Conservation (phyloP, 2,113 vertebrate species). For the Gila orcuttii region DNA sequence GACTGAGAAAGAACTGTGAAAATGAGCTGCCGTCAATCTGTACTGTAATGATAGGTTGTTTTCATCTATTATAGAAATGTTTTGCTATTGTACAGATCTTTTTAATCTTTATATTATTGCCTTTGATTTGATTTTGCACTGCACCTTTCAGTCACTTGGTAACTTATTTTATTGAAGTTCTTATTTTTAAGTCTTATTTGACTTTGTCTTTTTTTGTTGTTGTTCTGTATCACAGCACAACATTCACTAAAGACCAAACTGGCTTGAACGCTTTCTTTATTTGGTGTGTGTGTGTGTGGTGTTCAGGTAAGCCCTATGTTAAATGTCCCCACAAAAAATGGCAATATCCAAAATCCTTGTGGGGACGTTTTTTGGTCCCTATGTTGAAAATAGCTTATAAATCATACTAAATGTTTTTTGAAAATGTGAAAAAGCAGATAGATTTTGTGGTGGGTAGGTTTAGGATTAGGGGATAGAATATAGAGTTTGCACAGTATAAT, state of each 20-base stretch:
- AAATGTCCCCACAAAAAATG: no score
- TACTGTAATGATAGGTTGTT: conserved; percentile 2
- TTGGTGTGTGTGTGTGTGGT: background rate
- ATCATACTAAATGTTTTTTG: no score
- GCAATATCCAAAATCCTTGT: no score
- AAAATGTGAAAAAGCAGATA: no score
- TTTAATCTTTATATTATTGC: background rate
- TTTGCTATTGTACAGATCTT: background rate
- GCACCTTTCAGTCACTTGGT: background rate
- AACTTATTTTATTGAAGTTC: conserved; percentile 17
- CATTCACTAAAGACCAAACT: conserved; percentile 41
- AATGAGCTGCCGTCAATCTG: background rate
- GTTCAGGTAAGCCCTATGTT: no score
- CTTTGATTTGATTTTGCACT: background rate
- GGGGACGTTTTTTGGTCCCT: no score
- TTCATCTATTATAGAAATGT: background rate
- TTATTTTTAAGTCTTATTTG: background rate
- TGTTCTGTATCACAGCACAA: background rate
- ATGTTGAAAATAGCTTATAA: no score
- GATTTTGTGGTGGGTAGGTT: no score
- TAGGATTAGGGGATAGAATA: no score
- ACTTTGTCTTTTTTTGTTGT: background rate
- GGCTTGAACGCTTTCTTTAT: background rate
- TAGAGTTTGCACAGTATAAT: no score
- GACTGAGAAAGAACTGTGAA: background rate